Base-by-base conservation (phyloP, 1,140 invertebrate species). In the Drosophila navojoa region DNA sequence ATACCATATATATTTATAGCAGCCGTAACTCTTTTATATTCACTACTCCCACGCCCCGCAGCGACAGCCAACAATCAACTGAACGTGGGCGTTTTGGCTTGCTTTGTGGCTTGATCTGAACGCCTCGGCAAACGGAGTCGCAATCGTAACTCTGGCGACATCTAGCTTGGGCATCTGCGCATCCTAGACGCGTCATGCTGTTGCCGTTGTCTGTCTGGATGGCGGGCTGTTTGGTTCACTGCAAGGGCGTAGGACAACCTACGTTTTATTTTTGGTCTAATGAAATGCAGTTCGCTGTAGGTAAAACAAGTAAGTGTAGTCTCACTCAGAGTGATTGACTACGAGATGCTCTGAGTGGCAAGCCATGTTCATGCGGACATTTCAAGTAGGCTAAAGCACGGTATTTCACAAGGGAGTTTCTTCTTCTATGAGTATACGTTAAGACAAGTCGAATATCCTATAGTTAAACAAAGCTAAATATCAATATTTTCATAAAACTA, bases 251-350 rank as follows among this genome's bases (percentile, higher is more conserved):
- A 60, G 52, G 22, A 13, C 58, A 70, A 44, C 66, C 67, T 62
- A 74, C 71, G 58, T 35, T n/a, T 50, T 66, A 45, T 49, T 29
- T 53, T 29, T 32, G 38, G 10, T 16, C 62, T 62, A 74, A 74
- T 70, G 52, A 58, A 74, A 74, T 74, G 45, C 67, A 74, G 66
- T 57, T 55, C 44, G 71, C 66, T 69, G 63, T 70, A 74, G 66
- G 67, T 60, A 74, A 68, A 45, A 7, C 42, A 45, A 16, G 42
- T 45, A 45, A 45, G 16, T 9, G 15, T 45, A 2, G 16, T 16
- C 15, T 9, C 5, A 45, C 5, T 7, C 5, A 0, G 5, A 16
- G 42, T 44, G 15, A n/a, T 45, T 16, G 42, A 45, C 42, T 45
- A 15, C 2, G n/a, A 45, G 42, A 16, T 45, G 16, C 42, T 45